Evolutionary conservation across 1,140 invertebrate genomes (phyloP), one percentile per base, ranked within the genome.

Genomic region (Limonius californicus): DNA sequence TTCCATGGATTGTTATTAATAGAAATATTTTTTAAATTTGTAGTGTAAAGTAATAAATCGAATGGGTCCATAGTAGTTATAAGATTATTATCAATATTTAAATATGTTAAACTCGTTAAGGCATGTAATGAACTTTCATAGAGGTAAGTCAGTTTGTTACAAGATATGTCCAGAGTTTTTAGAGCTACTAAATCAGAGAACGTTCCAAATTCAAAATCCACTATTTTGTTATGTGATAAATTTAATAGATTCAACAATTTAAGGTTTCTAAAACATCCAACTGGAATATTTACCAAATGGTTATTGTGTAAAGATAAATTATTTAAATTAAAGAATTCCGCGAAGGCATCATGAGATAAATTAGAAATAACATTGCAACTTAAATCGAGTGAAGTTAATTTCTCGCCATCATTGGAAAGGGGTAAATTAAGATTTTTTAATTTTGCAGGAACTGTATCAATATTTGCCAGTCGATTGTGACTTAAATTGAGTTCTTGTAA

Each of bases 11-110:
- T 59, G 21, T 45, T 11, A 16, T 59, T 8, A 12, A 59, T 16
- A 6, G 15, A 59, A 20, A 59, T 16, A n/a, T 6, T 1, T n/a
- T 27, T 16, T 21, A 59, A 30, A 21, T n/a, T 4, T 14, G 7
- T 19, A 7, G 35, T 23, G 14, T 59, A 32, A 0, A 0, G 1
- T 2, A 16, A n/a, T 12, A 59, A 45, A 20, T 59, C 19, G 1
- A 7, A 6, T 6, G 45, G 18, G 1, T 59, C 32, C 3, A 59
- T 4, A 19, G 20, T 30, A 8, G 43, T 50, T 30, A 59, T 19
- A 45, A 23, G 21, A 21, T 59, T 59, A 16, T 59, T 45, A 23
- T 47, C 15, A 23, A 59, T 42, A 53, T 54, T 12, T 45, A 59
- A 53, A 15, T 19, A 6, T 15, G 14, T 1, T 23, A 59, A 53